phyloP scores from a whole-genome alignment of 2,888 invertebrate genomes.

The Cenopis cana region DNA sequence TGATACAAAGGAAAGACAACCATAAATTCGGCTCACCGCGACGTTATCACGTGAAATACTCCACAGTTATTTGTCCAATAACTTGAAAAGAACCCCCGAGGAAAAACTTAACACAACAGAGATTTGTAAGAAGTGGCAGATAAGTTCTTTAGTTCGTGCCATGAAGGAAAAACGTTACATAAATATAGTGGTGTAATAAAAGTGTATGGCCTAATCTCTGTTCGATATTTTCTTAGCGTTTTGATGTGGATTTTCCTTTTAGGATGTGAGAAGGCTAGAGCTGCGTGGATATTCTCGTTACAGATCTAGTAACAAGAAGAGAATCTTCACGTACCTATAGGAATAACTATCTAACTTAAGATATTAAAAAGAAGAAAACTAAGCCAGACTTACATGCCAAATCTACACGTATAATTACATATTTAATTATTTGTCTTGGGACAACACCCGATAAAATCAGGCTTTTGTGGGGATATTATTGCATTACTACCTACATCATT shows the following conservation, averaged over 20 bases:
- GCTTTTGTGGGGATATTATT: no score
- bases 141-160: slow-evolving; percentile 46
- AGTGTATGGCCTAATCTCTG: slow-evolving; percentile 49
- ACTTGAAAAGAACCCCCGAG: slow-evolving; percentile 36
- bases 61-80: slow-evolving; percentile 45
- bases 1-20: slow-evolving; percentile 42
- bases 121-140: slow-evolving; percentile 45
- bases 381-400: neutral
- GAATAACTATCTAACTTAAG: neutral
- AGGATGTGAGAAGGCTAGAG: slow-evolving; percentile 44
- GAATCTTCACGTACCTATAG: neutral
- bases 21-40: slow-evolving; percentile 45
- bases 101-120: slow-evolving; percentile 43
- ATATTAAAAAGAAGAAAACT: neutral
- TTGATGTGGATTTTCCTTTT: slow-evolving; percentile 51
- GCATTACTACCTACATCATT: no score
- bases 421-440: no score
- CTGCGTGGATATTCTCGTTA: slow-evolving; percentile 44
- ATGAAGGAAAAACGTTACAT: slow-evolving; percentile 44
- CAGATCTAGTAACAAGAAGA: neutral
- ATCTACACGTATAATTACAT: neutral
- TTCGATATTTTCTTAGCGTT: slow-evolving; percentile 47
- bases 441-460: no score
- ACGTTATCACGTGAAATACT: slow-evolving; percentile 45
- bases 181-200: slow-evolving; percentile 48